Evolutionary conservation across 2,888 invertebrate genomes (phyloP).

Genomic region (Sinelater perroti): DNA sequence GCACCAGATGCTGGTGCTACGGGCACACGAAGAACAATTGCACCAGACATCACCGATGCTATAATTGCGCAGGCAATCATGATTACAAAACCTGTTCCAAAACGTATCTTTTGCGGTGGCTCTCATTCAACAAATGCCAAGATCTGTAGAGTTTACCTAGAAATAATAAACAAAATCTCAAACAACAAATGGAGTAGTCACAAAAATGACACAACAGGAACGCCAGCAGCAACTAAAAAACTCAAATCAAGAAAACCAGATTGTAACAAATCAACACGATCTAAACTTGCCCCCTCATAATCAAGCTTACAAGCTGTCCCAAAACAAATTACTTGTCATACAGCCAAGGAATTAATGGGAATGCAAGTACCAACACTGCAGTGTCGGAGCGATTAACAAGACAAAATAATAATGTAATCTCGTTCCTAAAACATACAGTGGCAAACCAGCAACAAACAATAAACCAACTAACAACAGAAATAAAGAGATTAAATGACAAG

Average conservation of each 20-base stretch:
- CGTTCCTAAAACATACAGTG: slow-evolving; percentile 1
- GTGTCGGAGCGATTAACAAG: slow-evolving; percentile 4
- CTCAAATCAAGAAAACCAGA: background rate
- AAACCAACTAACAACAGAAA: slow-evolving; percentile 9
- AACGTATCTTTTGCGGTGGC: slow-evolving; percentile 1
- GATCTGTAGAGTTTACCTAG: slow-evolving; percentile 1
- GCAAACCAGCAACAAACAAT: slow-evolving; percentile 13
- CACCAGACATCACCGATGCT: slow-evolving; percentile 1
- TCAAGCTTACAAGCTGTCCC: no score
- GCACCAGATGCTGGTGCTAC: slow-evolving; percentile 12
- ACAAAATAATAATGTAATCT: slow-evolving; percentile 5
- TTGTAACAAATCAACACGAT: background rate
- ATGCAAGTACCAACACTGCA: background rate
- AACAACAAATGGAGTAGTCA: background rate
- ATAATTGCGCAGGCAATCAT: slow-evolving; percentile 3
- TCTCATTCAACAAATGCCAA: no score
- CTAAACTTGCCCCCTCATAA: no score
- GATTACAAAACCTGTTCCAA: slow-evolving; percentile 12
- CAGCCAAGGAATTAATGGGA: background rate
- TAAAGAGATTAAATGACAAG: background rate
- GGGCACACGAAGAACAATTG: slow-evolving; percentile 6
- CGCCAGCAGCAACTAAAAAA: background rate
- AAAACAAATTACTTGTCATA: background rate
- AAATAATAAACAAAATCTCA: slow-evolving; percentile 9
- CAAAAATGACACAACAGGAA: background rate